Percentiles rank a stretch among this genome's conserved stretches.
Conservation (phyloP, 2,888 invertebrate species). For the Cryptus viduatorius region DNA sequence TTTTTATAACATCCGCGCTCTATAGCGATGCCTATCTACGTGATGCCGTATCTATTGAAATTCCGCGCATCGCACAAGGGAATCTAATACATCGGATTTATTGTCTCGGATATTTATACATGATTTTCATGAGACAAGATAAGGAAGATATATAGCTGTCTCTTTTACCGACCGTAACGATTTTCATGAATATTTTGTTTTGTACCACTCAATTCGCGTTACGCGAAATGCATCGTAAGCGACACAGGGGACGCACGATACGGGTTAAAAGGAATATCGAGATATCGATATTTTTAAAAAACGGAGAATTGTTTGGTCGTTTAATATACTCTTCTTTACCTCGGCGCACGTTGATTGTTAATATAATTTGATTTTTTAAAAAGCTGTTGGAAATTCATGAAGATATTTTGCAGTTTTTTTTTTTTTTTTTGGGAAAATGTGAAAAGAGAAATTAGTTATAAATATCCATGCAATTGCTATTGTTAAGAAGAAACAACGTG, state of each 20-base stretch:
- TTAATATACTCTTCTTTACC: not conserved
- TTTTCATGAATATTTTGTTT: slow-evolving; percentile 1
- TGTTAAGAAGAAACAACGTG: not conserved
- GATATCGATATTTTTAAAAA: not conserved
- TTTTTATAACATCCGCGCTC: slow-evolving; percentile 2
- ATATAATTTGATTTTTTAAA: not conserved
- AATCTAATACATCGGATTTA: slow-evolving; percentile 23
- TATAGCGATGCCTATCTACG: slow-evolving; percentile 18
- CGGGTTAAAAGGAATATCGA: not conserved
- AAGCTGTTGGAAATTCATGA: not conserved
- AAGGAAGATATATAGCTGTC: slow-evolving; percentile 21
- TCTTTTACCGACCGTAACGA: not conserved
- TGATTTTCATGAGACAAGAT: slow-evolving; percentile 17
- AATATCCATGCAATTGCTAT: not conserved
- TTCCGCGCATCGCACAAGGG: not conserved
- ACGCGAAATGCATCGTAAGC: not conserved
- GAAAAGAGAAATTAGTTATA: not conserved
- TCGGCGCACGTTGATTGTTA: not conserved
- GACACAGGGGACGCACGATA: not conserved
- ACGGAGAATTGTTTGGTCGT: not conserved
- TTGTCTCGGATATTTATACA: slow-evolving; percentile 3
- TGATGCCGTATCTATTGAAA: slow-evolving; percentile 15
- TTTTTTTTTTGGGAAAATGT: not conserved
- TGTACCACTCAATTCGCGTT: too few relatives aligned
- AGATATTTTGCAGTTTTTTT: not conserved